Percentiles rank a stretch among this genome's conserved stretches.
Evolutionary conservation across 2,888 invertebrate species (phyloP).

Genomic region (Meta bourneti): DNA sequence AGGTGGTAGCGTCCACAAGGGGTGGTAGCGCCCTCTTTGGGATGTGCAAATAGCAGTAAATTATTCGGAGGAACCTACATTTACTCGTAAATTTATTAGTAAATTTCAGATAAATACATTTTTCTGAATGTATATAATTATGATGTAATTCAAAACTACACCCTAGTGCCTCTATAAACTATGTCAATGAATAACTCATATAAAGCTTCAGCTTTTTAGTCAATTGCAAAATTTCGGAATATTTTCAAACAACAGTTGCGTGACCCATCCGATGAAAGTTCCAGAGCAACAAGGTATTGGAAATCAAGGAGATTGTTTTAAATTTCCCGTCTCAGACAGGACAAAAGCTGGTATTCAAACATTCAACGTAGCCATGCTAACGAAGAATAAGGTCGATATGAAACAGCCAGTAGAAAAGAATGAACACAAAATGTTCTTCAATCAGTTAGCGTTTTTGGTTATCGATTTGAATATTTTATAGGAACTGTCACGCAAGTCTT

Average conservation of each 20-base stretch:
- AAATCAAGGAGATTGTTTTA: neutral
- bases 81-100: too few relatives aligned
- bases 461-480: constrained; percentile 9
- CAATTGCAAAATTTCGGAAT: neutral
- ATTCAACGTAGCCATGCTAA: neutral
- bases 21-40: too few relatives aligned
- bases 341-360: neutral
- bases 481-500: neutral
- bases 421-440: neutral
- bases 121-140: too few relatives aligned
- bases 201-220: too few relatives aligned
- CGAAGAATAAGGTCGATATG: neutral
- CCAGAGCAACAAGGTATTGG: neutral
- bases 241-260: neutral
- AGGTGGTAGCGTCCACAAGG: too few relatives aligned
- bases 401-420: neutral
- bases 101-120: too few relatives aligned
- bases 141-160: too few relatives aligned
- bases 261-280: neutral
- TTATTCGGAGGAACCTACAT: too few relatives aligned
- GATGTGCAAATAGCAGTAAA: too few relatives aligned
- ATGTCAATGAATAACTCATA: too few relatives aligned
- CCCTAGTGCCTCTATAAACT: too few relatives aligned
- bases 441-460: neutral
- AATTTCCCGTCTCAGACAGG: neutral